Conservation (phyloP, 2,113 vertebrate species). For the Entelurus aequoreus region DNA sequence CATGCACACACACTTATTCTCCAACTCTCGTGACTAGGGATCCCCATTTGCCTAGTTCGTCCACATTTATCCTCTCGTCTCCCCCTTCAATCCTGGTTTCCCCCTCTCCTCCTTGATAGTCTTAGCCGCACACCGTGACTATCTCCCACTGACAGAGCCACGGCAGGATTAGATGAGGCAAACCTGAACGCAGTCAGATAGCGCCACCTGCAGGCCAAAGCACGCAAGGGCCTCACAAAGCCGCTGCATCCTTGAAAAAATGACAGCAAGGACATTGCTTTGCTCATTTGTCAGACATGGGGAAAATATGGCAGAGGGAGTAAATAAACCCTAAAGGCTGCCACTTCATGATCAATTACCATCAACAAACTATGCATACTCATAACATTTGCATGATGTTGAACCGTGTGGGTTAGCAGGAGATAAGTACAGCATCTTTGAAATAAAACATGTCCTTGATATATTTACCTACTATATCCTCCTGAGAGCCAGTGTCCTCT, state of each 20-base stretch:
- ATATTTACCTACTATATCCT: too few relatives aligned
- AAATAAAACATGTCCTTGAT: too few relatives aligned
- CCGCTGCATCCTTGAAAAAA: slow-evolving; percentile 55
- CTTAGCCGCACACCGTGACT: slow-evolving; percentile 72
- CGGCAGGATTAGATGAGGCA: slow-evolving; percentile 58
- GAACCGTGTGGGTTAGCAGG: too few relatives aligned
- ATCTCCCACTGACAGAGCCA: slow-evolving; percentile 67
- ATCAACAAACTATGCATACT: background rate
- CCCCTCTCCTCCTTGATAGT: slow-evolving; percentile 64
- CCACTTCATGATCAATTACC: background rate
- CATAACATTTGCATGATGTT: slow-evolving; percentile 1
- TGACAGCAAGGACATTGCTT: slow-evolving; percentile 50
- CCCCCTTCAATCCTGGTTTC: slow-evolving; percentile 50
- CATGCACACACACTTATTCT: slow-evolving; percentile 7
- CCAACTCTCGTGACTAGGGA: slow-evolving; percentile 37
- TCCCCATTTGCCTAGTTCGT: slow-evolving; percentile 41
- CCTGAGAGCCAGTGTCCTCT: too few relatives aligned
- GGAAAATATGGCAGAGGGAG: background rate
- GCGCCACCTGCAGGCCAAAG: slow-evolving; percentile 57
- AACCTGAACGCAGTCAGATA: slow-evolving; percentile 38
- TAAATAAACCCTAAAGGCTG: background rate
- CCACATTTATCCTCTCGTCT: slow-evolving; percentile 58
- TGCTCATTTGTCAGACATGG: slow-evolving; percentile 5
- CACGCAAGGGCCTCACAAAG: slow-evolving; percentile 30
- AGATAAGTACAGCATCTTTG: too few relatives aligned